Evolutionary conservation across 2,113 vertebrate species (phyloP).

Genomic region (Pterocles gutturalis): DNA sequence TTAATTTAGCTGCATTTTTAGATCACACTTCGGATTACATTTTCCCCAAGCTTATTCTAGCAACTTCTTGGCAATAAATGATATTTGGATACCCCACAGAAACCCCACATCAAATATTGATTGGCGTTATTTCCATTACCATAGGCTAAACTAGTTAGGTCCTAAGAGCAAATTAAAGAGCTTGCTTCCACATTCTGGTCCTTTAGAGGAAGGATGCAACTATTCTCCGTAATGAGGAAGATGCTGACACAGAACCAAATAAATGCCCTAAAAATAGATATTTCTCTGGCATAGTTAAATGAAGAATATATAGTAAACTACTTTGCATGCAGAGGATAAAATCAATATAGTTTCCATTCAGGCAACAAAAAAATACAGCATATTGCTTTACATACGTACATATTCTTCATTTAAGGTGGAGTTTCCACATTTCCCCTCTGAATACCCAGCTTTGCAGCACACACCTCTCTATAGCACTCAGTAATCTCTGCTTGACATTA

Average conservation of each 20-base stretch:
- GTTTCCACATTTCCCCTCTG: constrained; percentile 7
- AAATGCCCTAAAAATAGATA: not conserved
- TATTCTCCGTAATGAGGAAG: not conserved
- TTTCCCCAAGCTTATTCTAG: not conserved
- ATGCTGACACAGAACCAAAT: constrained; percentile 18
- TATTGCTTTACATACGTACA: not conserved
- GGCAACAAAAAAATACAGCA: constrained; percentile 1
- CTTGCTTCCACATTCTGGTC: not conserved
- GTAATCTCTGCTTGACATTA: constrained; percentile 72
- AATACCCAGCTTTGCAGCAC: not conserved
- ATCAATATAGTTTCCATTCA: constrained; percentile 18
- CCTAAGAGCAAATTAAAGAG: not conserved
- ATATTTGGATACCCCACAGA: constrained; percentile 41
- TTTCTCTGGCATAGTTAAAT: not conserved
- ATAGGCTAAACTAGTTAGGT: not conserved
- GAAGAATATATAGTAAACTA: not conserved
- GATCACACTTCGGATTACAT: not conserved
- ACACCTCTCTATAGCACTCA: constrained; percentile 62
- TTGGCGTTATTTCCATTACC: constrained; percentile 7
- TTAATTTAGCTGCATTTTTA: constrained; percentile 12
- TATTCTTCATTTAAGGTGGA: constrained; percentile 6
- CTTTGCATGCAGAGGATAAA: not conserved
- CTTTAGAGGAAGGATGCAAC: not conserved
- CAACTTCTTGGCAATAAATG: constrained; percentile 17
- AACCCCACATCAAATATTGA: constrained; percentile 37